phyloP scores from a whole-genome alignment of 2,888 invertebrate genomes.

The Reticulitermes lucifugus region DNA sequence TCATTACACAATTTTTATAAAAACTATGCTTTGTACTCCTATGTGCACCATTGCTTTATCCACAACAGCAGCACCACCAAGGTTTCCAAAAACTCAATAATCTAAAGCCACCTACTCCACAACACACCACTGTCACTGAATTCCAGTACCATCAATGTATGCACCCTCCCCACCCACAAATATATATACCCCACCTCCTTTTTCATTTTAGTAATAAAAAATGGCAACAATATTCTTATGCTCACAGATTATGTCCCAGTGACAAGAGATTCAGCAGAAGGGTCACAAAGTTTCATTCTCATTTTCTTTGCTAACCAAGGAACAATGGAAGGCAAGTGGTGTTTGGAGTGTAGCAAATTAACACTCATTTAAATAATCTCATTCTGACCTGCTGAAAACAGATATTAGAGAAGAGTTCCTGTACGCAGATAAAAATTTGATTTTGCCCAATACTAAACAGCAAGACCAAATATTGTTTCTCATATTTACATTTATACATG shows the following conservation, averaged over 20 bases:
- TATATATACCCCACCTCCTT: background rate
- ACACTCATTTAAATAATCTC: too few species aligned
- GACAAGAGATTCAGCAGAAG: background rate
- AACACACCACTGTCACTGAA: background rate
- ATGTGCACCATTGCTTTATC: conserved; percentile 51
- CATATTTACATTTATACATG: too few species aligned
- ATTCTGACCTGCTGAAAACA: too few species aligned
- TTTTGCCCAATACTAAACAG: too few species aligned
- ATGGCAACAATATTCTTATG: background rate
- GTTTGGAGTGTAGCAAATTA: too few species aligned
- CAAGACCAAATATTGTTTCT: too few species aligned
- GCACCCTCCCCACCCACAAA: background rate
- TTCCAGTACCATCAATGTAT: background rate
- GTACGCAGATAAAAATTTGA: too few species aligned
- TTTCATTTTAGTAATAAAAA: background rate
- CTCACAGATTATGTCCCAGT: background rate
- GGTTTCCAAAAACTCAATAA: background rate
- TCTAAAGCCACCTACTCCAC: background rate
- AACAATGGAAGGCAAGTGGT: too few species aligned
- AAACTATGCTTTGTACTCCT: conserved; percentile 52
- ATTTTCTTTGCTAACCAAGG: background rate
- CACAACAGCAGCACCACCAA: conserved; percentile 11
- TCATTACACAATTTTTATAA: conserved; percentile 58
- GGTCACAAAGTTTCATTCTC: background rate
- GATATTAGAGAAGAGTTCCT: too few species aligned